Conservation (phyloP, 2,888 invertebrate species). For the Saturnia pavonia region DNA sequence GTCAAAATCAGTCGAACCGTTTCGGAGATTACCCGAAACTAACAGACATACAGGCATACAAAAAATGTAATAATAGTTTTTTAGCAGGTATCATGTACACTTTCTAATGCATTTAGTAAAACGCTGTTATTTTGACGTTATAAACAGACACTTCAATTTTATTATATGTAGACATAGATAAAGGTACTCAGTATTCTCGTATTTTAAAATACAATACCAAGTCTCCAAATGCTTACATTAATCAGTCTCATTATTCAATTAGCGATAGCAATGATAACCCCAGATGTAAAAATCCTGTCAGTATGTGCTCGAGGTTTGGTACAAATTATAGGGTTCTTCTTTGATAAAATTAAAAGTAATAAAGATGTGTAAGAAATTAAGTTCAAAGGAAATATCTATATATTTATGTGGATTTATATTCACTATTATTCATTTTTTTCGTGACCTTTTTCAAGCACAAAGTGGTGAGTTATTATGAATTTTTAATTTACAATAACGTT, state of each 20-base stretch:
- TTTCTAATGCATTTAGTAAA: no score
- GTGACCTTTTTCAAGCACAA: constrained; percentile 30
- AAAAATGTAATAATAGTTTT: no score
- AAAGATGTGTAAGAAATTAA: constrained; percentile 20
- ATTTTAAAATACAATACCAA: background rate
- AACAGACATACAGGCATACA: no score
- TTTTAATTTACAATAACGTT: background rate
- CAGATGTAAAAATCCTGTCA: background rate
- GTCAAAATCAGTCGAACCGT: no score
- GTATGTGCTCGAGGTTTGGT: background rate
- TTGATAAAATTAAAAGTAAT: background rate
- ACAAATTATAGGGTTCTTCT: background rate
- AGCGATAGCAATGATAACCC: constrained; percentile 9
- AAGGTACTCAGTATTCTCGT: background rate
- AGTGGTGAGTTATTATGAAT: constrained; percentile 25
- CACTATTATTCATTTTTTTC: constrained; percentile 30
- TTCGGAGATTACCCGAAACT: no score
- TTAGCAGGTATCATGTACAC: no score
- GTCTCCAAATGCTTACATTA: background rate
- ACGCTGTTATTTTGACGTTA: no score
- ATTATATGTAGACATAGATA: no score
- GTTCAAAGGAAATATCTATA: constrained; percentile 26
- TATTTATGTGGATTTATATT: constrained; percentile 31
- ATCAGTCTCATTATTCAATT: constrained; percentile 7
- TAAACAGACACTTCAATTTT: no score